Evolutionary conservation across 2,113 vertebrate species (phyloP).

Genomic region (Callaeas wilsoni): DNA sequence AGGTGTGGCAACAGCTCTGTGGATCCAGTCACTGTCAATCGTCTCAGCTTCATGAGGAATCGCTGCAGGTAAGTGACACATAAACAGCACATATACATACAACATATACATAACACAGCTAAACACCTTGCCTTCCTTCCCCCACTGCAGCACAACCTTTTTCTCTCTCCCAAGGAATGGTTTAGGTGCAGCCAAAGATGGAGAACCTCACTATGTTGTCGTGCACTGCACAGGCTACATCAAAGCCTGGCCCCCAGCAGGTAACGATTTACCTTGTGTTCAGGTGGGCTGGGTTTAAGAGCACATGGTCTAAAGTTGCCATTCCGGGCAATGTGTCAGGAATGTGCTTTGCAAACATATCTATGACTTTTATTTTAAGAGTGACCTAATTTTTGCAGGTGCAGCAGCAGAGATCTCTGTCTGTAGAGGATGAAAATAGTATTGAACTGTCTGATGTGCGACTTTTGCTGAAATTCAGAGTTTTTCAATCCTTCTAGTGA

Average conservation of each 20-base stretch:
- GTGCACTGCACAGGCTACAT: slow-evolving; percentile 98
- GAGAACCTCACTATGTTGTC: slow-evolving; percentile 91
- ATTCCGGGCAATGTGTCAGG: not conserved
- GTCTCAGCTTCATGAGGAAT: slow-evolving; percentile 87
- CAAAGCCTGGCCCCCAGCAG: slow-evolving; percentile 96
- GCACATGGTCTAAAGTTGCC: fast-evolving
- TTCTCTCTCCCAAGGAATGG: slow-evolving; percentile 28
- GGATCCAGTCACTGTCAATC: slow-evolving; percentile 85
- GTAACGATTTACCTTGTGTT: slow-evolving; percentile 8
- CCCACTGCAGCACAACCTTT: not conserved
- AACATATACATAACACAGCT: fast-evolving
- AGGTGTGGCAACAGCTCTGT: slow-evolving; percentile 86
- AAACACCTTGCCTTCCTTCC: not conserved
- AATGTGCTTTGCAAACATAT: fast-evolving
- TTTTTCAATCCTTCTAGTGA: not conserved
- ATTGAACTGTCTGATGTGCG: fast-evolving
- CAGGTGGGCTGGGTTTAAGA: not conserved
- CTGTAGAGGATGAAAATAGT: not conserved
- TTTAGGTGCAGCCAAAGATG: slow-evolving; percentile 87
- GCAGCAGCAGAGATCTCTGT: not conserved
- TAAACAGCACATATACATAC: fast-evolving
- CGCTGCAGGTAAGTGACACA: slow-evolving; percentile 80
- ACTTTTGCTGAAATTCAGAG: not conserved
- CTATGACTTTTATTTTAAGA: fast-evolving
- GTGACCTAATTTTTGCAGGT: not conserved